Conservation (phyloP, 2,797 vertebrate species). For the Setipinna tenuifilis region DNA sequence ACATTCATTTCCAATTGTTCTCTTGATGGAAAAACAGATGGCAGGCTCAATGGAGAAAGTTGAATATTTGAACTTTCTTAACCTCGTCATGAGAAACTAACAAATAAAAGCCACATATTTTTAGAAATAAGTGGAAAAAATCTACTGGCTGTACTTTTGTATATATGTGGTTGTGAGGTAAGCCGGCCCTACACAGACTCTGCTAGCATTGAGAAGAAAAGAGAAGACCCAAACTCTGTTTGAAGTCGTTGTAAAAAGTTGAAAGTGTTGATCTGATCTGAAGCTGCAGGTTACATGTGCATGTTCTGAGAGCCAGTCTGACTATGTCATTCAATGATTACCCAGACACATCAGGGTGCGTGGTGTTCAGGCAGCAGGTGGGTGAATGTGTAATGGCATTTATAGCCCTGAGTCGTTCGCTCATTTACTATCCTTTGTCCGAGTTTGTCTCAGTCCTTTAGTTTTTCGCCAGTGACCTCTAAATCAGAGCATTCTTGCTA, state of each 20-base stretch:
- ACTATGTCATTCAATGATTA: constrained; percentile 73
- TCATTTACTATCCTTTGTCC: constrained; percentile 37
- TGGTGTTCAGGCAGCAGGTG: constrained; percentile 51
- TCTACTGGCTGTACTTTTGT: neutral
- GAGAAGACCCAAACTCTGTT: neutral
- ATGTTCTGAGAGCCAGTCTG: neutral
- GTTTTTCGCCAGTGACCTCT: neutral
- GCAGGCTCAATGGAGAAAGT: neutral
- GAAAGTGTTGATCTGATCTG: no score
- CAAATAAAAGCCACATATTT: neutral
- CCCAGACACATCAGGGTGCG: constrained; percentile 50
- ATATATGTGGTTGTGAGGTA: neutral
- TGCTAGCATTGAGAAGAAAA: neutral
- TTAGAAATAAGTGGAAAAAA: neutral
- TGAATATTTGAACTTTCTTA: neutral
- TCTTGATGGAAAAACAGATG: neutral
- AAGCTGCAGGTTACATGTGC: neutral
- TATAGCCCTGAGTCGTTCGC: constrained; percentile 33
- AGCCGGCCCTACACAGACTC: neutral
- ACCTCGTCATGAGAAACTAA: neutral
- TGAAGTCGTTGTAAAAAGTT: neutral
- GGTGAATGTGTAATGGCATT: constrained; percentile 70
- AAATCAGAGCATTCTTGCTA: neutral
- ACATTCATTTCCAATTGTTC: neutral
- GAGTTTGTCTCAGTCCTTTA: constrained; percentile 22